A percentile compares a stretch with the other conserved stretches of the same genome.
Evolutionary conservation across 2,888 invertebrate genomes (phyloP).

Genomic region (Odontocerum albicorne): DNA sequence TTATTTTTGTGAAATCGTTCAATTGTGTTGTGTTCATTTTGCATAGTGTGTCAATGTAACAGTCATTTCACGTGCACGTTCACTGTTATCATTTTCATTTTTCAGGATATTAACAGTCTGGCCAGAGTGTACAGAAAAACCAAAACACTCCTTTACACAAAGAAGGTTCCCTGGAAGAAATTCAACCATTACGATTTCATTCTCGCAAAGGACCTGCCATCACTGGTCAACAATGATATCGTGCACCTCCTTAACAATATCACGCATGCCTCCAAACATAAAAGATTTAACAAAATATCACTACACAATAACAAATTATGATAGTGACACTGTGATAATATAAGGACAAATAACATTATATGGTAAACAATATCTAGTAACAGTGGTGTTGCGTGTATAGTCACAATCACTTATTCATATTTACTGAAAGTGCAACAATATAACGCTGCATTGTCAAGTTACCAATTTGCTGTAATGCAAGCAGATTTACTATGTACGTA

Average conservation of each 20-base stretch:
- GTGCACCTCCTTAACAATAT: constrained; percentile 36
- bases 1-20: too few relatives aligned
- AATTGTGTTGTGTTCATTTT: too few relatives aligned
- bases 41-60: too few relatives aligned
- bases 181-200: constrained; percentile 42
- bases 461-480: too few relatives aligned
- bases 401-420: too few relatives aligned
- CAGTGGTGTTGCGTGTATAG: too few relatives aligned
- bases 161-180: constrained; percentile 40
- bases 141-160: constrained; percentile 42
- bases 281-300: neutral
- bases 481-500: too few relatives aligned
- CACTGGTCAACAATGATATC: constrained; percentile 47
- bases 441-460: too few relatives aligned
- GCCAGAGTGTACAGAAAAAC: constrained; percentile 25
- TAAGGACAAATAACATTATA: too few relatives aligned
- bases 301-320: constrained; percentile 1
- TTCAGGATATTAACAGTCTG: constrained; percentile 27
- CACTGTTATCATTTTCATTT: constrained; percentile 9
- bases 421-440: too few relatives aligned
- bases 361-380: too few relatives aligned
- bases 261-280: neutral
- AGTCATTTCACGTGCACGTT: too few relatives aligned
- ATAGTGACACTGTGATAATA: neutral
- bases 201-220: constrained; percentile 50